Conservation (phyloP, 2,113 vertebrate genomes). For the Ammodytes dubius region DNA sequence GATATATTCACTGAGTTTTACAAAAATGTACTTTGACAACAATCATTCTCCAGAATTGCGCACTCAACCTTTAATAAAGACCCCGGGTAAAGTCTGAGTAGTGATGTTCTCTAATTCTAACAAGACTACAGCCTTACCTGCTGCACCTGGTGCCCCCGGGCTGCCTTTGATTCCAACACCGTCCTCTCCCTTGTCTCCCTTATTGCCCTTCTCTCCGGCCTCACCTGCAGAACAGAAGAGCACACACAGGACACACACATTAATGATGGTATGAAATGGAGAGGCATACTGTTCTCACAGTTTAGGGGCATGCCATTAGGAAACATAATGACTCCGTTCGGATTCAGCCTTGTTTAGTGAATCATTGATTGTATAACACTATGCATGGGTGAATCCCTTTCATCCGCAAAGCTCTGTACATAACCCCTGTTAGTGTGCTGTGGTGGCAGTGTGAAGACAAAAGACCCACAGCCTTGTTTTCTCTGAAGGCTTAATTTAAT, state of each 20-base stretch:
- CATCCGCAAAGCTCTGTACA: background rate
- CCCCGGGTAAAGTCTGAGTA: background rate
- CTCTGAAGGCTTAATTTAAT: conserved; percentile 40
- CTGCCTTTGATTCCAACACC: conserved; percentile 84
- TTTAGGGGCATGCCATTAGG: conserved; percentile 17
- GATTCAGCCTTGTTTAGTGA: conserved; percentile 53
- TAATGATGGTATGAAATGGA: conserved; percentile 26
- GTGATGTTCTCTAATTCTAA: background rate
- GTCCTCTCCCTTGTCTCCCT: conserved; percentile 81
- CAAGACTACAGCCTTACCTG: conserved; percentile 74
- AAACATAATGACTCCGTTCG: conserved; percentile 39
- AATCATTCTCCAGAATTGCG: too few relatives aligned
- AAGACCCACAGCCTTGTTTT: conserved; percentile 16
- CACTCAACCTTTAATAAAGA: background rate
- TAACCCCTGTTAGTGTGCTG: conserved; percentile 15
- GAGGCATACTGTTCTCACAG: conserved; percentile 23
- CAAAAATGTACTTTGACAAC: too few relatives aligned
- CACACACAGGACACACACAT: conserved; percentile 10
- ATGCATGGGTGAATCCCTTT: conserved; percentile 31
- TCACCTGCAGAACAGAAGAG: conserved; percentile 73
- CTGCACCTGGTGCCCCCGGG: conserved; percentile 77
- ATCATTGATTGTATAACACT: conserved; percentile 52
- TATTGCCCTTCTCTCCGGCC: conserved; percentile 78
- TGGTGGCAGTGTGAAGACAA: conserved; percentile 22
- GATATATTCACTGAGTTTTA: too few relatives aligned